Conservation (phyloP, 2,888 invertebrate species). For the Catonia carolina region DNA sequence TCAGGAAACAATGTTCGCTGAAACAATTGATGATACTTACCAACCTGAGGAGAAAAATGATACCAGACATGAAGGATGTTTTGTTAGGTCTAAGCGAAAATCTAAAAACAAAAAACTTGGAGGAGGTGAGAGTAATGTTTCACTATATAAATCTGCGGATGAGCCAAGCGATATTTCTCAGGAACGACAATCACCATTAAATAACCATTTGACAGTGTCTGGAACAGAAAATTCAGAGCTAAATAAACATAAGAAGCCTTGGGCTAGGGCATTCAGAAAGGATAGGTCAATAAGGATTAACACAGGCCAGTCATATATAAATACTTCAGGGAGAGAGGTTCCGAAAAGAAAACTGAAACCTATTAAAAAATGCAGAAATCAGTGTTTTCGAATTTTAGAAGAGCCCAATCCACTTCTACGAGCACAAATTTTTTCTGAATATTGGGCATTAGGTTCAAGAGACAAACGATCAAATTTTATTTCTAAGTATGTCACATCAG, state of each 20-base stretch:
- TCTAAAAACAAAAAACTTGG: background rate
- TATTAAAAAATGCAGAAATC: background rate
- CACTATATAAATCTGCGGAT: background rate
- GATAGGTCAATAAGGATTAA: constrained; percentile 2
- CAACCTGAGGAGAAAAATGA: background rate
- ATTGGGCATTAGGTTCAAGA: background rate
- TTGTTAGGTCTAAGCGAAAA: background rate
- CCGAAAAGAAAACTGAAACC: background rate
- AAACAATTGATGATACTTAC: background rate
- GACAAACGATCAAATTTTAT: background rate
- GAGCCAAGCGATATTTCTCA: background rate
- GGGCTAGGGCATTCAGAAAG: constrained; percentile 7
- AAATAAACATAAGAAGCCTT: background rate
- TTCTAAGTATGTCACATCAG: background rate
- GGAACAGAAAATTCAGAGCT: background rate
- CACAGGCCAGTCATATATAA: constrained; percentile 4
- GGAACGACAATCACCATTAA: constrained; percentile 1
- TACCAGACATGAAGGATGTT: background rate
- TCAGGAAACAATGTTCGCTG: background rate
- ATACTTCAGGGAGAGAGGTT: constrained; percentile 1
- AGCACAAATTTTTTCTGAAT: constrained; percentile 1
- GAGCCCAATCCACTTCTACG: background rate
- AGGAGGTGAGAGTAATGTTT: background rate
- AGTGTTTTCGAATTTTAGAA: constrained; percentile 2
- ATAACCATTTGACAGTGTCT: background rate